A percentile compares a stretch with the other conserved stretches of the same genome.
Conservation (phyloP, 1,140 invertebrate species). For the Rhynchophorus ferrugineus region DNA sequence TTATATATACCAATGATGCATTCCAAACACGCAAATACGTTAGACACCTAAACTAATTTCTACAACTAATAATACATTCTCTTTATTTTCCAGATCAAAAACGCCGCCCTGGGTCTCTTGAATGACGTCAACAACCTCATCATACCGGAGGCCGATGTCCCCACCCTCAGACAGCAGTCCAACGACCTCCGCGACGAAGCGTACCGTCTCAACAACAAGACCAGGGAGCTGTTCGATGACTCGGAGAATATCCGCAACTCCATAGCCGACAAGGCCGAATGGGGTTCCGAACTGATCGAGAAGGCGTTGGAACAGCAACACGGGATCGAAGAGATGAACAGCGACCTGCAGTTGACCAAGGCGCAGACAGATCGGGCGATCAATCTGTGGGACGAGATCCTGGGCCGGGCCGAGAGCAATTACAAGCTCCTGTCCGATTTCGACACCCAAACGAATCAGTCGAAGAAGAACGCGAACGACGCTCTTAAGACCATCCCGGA, state of each 20-base stretch:
- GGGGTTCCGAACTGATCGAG: slow-evolving; percentile 41
- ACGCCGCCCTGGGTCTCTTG: slow-evolving; percentile 70
- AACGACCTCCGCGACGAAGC: slow-evolving; percentile 50
- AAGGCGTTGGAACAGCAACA: slow-evolving; percentile 52
- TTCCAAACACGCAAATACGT: too few relatives aligned
- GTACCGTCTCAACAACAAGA: slow-evolving; percentile 35
- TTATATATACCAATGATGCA: too few relatives aligned
- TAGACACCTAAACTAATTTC: too few relatives aligned
- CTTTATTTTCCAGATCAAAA: slow-evolving; percentile 56
- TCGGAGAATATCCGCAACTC: slow-evolving; percentile 47
- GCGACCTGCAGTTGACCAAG: slow-evolving; percentile 61
- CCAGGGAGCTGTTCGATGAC: slow-evolving; percentile 41
- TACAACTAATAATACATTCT: too few relatives aligned
- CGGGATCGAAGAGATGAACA: slow-evolving; percentile 56
- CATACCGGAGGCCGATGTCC: slow-evolving; percentile 67
- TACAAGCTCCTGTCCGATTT: slow-evolving; percentile 80
- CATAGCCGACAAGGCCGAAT: slow-evolving; percentile 40
- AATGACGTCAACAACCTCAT: slow-evolving; percentile 66
- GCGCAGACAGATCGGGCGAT: slow-evolving; percentile 74
- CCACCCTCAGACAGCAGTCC: slow-evolving; percentile 59
- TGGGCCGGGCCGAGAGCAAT: slow-evolving; percentile 81
- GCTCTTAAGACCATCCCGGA: slow-evolving; percentile 53
- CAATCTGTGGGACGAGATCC: slow-evolving; percentile 71
- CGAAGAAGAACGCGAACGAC: slow-evolving; percentile 57
- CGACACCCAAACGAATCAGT: slow-evolving; percentile 78